Evolutionary conservation across 37 sponge, comb jelly and placozoan genomes (phyloP), one percentile per base, ranked within the genome.

Genomic region (Dysidea cf. avara): DNA sequence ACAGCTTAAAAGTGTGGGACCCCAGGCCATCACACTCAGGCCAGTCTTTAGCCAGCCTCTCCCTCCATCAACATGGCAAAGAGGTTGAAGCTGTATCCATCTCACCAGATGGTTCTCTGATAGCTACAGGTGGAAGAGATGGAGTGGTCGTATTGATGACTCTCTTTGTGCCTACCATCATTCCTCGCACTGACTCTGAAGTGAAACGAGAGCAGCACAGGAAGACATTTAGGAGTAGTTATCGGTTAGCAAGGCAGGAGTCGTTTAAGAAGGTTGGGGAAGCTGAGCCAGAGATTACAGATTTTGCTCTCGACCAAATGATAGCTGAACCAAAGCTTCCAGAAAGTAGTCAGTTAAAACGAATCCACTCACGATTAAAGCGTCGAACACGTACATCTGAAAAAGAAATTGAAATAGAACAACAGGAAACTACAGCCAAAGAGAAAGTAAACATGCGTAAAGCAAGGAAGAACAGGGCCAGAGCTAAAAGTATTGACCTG

Each of bases 81-180:
- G 93, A 92, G 59, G 81, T 92, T 3, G 93, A 92, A 50, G 53
- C 77, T 1, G 89, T 92, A 6, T 56, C 67, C 7, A 80, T 92
- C 28, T 87, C 93, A 56, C 93, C 88, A 1, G 93, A 92, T 71
- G 84, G 88, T 13, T 78, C 86, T 18, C 56, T 87, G 25, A 54
- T 92, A 29, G 88, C 84, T 7, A 79, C 93, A 28, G 93, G 93
- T 14, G 93, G 85, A 18, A 56, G 93, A 48, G 93, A 92, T 68
- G 83, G 83, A 30, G 35, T 71, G 12, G 40, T 92, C n/a, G 85
- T 84, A 0, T 65, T 92, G 31, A 80, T 79, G 52, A 85, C 74
- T 7, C 60, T 90, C 22, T 62, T 69, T n/a, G 73, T 81, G 12
- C 84, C 89, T 7, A 49, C 77, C 7, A 17, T 81, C 14, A 1